A percentile compares a stretch with the other conserved stretches of the same genome.
Conservation (phyloP, 2,113 vertebrate genomes). For the Aix galericulata region DNA sequence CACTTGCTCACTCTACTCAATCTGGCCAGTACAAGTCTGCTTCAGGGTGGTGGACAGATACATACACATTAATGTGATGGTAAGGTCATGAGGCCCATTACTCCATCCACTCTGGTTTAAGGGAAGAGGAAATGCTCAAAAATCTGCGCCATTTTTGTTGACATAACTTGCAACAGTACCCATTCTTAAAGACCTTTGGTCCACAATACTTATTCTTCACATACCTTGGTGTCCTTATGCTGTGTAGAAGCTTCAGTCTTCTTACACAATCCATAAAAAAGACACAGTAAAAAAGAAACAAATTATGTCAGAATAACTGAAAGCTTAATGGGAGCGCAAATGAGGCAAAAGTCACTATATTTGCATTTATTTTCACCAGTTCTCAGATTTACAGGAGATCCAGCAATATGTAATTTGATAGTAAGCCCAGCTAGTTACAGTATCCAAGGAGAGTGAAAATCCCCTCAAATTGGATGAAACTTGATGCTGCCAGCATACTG, state of each 20-base stretch:
- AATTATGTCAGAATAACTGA: constrained; percentile 21
- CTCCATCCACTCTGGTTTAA: not conserved
- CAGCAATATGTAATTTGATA: constrained; percentile 23
- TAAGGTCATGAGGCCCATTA: not conserved
- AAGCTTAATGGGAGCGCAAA: constrained; percentile 20
- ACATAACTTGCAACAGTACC: not conserved
- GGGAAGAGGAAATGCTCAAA: not conserved
- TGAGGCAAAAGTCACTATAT: not conserved
- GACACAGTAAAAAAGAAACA: not conserved
- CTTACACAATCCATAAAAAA: not conserved
- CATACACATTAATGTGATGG: not conserved
- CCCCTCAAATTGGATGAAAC: constrained; percentile 56
- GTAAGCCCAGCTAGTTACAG: constrained; percentile 18
- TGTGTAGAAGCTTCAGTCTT: not conserved
- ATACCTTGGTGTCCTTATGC: not conserved
- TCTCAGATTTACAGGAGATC: constrained; percentile 23
- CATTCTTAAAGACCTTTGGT: not conserved
- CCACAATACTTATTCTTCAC: not conserved
- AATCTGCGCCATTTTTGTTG: not conserved
- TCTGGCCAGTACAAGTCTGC: not conserved
- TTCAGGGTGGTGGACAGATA: not conserved
- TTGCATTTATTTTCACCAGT: constrained; percentile 40
- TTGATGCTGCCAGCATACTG: constrained; percentile 3
- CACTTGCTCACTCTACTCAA: not conserved
- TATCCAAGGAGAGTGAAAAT: constrained; percentile 41